These are phyloP conservation scores for Caenorhabditis elegans DNA, from an alignment of 1,140 invertebrate species.

Conservation along the genomic window WBcel235 BX284606.5:11882501-11883000, in stretches of 20 bases:
- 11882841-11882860: neutral
- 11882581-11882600: neutral
- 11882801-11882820: too few relatives aligned
- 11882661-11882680: too few relatives aligned
- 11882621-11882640: too few relatives aligned
- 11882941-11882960: neutral
- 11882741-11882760: too few relatives aligned
- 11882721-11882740: too few relatives aligned
- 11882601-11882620: too few relatives aligned
- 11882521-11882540: neutral
- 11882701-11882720: too few relatives aligned
- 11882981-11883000: neutral
- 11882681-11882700: too few relatives aligned
- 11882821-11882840: neutral
- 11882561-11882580: neutral
- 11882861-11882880: neutral
- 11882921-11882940: neutral
- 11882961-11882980: neutral
- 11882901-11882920: neutral
- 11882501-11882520: neutral
- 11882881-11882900: slow-evolving; percentile 4
- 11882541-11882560: neutral
- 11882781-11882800: too few relatives aligned
- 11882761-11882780: too few relatives aligned
- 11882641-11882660: too few relatives aligned